Percentiles rank a stretch among this genome's conserved stretches.
These are phyloP conservation scores for Heliornis fulica DNA, from an alignment of 2,113 vertebrate genomes.

Conservation along the genomic window DNA sequence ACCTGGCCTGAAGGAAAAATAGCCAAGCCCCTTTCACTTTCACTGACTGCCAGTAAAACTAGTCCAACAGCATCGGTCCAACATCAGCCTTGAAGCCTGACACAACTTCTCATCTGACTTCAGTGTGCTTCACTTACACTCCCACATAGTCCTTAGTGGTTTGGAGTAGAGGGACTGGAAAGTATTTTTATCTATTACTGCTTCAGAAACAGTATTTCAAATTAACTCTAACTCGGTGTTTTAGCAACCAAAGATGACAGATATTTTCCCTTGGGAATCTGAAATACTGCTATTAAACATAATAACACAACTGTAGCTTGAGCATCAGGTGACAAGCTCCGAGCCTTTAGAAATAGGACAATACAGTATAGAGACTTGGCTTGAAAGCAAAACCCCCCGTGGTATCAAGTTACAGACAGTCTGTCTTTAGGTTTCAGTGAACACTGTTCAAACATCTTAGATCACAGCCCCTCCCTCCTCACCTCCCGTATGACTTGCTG, in stretches of 20 bases:
- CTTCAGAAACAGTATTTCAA: not conserved
- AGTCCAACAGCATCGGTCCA: not conserved
- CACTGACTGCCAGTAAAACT: not conserved
- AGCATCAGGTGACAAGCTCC: not conserved
- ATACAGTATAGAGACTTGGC: not conserved
- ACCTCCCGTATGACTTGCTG: slow-evolving; percentile 92
- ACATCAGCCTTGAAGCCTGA: not conserved
- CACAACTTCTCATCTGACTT: not conserved
- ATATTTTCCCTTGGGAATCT: not conserved
- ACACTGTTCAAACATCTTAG: not conserved
- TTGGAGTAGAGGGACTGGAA: not conserved
- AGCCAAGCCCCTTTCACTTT: not conserved
- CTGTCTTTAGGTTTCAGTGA: not conserved
- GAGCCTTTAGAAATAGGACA: not conserved
- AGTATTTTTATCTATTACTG: not conserved
- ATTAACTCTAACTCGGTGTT: not conserved
- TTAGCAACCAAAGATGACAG: not conserved
- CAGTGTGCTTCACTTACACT: not conserved
- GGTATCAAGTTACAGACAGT: not conserved
- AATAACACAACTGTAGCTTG: not conserved
- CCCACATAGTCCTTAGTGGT: not conserved
- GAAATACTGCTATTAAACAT: not conserved
- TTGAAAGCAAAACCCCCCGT: not conserved
- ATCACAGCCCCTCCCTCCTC: not conserved
- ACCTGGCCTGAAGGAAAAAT: not conserved